Evolutionary conservation across 2,113 vertebrate genomes (phyloP), one percentile per base, ranked within the genome.

Genomic region (Dasyurus viverrinus): DNA sequence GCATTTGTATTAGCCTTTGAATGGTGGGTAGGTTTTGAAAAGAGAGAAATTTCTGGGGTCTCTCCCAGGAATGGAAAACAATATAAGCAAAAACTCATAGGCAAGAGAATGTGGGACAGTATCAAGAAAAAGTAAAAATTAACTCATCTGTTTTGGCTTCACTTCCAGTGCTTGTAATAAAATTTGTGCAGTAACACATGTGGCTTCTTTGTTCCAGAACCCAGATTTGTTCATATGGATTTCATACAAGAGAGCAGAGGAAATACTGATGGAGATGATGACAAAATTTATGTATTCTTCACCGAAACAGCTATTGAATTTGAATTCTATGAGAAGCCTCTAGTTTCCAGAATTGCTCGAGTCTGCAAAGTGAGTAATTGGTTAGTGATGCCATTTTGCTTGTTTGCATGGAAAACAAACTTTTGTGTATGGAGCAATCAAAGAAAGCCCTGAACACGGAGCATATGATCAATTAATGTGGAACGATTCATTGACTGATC

Each of bases 271-370:
- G 98, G 98, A 0, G 98, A 99, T 25, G 98, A 99, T 89, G 99
- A 99, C 90, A 99, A 99, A 96, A 97, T 99, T 60, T 99, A 99
- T 97, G 96, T 99, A 92, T 99, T 99, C 98, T 99, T 99, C 98
- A 99, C 98, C 3, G 99, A 99, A 97, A 98, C 98, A 9, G 99
- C 99, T 42, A 97, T 98, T 97, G 99, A 99, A 96, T 99, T 99
- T 89, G 99, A 99, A 94, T 99, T 99, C 98, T 98, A 98, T 96
- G 98, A 97, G 95, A 99, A 99, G 94, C 97, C 99, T 0, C 93
- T 97, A 8, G 98, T 99, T 92, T 98, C 99, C 8, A 98, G 99
- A 95, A 98, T 99, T 90, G 99, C 99, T 55, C 98, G 98, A 16
- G 98, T 99, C 95, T 99, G 99, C 98, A 99, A 99, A 98, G 99